A percentile compares a stretch with the other conserved stretches of the same genome.
Evolutionary conservation across 2,113 vertebrate species (phyloP).

Genomic region (Podarcis muralis): DNA sequence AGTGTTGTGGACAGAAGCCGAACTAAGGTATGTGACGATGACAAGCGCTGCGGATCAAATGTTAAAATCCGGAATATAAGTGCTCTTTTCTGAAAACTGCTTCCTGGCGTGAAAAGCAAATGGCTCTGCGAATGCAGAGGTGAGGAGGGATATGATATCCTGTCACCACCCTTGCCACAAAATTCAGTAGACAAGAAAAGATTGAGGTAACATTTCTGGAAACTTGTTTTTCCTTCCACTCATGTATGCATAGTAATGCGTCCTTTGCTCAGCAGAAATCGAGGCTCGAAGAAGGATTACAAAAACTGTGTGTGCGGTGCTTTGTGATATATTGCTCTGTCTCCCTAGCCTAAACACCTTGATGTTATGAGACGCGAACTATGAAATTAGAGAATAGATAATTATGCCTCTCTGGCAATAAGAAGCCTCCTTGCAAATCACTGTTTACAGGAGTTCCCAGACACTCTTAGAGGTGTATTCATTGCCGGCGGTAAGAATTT

Average conservation of each 20-base stretch:
- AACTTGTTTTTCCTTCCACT: background rate
- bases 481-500: background rate
- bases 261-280: constrained; percentile 11
- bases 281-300: background rate
- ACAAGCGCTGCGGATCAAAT: background rate
- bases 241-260: background rate
- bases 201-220: background rate
- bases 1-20: too few species aligned
- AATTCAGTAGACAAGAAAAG: background rate
- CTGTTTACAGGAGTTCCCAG: background rate
- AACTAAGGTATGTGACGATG: background rate
- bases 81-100: background rate
- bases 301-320: background rate
- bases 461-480: background rate
- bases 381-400: constrained; percentile 27
- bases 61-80: background rate
- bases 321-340: background rate
- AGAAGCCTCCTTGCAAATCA: background rate
- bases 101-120: background rate
- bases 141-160: background rate
- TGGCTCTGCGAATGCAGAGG: background rate
- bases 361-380: constrained; percentile 1
- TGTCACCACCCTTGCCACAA: background rate
- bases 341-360: constrained; percentile 6
- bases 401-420: background rate